Percentiles rank a stretch among this genome's conserved stretches.
phyloP scores from a whole-genome alignment of 2,888 invertebrate genomes.

The Ectropis crepuscularia region DNA sequence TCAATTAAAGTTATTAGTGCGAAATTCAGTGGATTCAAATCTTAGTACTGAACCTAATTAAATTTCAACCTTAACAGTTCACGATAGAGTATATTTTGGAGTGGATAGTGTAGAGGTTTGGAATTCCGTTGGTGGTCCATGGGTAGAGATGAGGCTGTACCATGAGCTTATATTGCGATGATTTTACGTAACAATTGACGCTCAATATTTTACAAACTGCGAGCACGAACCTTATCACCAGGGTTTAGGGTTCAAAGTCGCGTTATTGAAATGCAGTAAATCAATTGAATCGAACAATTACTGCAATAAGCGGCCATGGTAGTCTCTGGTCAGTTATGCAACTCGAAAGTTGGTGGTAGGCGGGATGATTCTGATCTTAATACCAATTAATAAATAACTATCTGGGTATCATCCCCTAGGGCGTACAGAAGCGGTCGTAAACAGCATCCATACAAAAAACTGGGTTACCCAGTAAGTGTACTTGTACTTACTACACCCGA shows the following conservation, averaged over 20 bases:
- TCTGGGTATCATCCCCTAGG: constrained; percentile 34
- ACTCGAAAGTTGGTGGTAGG: constrained; percentile 44
- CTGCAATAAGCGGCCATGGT: background rate
- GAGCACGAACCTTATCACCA: too few species aligned
- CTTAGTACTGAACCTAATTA: background rate
- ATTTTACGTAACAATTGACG: too few species aligned
- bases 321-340: constrained; percentile 38
- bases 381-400: constrained; percentile 44
- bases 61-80: constrained; percentile 4
- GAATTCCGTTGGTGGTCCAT: constrained; percentile 42
- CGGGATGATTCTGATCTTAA: constrained; percentile 39
- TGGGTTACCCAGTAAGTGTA: too few species aligned
- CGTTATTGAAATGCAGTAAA: too few species aligned
- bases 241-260: too few species aligned
- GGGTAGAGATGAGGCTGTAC: constrained; percentile 4
- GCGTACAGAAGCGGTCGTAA: constrained; percentile 12
- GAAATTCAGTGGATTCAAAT: constrained; percentile 30
- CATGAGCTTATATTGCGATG: too few species aligned
- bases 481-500: too few species aligned
- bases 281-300: too few species aligned
- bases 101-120: constrained; percentile 8
- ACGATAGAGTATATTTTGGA: constrained; percentile 5
- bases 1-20: constrained; percentile 13
- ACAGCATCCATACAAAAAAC: background rate
- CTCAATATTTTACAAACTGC: too few species aligned